Conservation (phyloP, 2,797 vertebrate species). For the Arctocebus calabarensis region DNA sequence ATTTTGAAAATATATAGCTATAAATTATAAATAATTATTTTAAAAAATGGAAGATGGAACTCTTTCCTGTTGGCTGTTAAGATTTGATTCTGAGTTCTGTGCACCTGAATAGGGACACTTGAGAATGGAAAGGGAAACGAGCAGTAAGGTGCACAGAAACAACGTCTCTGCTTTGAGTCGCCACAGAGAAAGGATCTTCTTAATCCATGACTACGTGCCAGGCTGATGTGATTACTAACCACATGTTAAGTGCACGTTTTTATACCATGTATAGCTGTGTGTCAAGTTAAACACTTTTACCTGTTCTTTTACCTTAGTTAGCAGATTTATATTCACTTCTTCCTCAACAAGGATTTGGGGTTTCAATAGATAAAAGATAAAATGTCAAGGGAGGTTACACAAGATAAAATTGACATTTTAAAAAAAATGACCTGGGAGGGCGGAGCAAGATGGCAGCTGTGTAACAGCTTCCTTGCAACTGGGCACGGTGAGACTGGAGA, state of each 20-base stretch:
- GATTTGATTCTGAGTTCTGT: neutral
- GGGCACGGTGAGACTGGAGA: too few species aligned
- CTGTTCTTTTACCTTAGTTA: slow-evolving; percentile 53
- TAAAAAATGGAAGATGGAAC: neutral
- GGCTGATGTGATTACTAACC: neutral
- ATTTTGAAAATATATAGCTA: slow-evolving; percentile 1
- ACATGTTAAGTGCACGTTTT: neutral
- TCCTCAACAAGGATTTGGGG: slow-evolving; percentile 39
- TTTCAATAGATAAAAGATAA: slow-evolving; percentile 49
- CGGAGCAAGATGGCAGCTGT: too few species aligned
- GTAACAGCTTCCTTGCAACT: too few species aligned
- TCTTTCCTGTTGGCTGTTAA: neutral
- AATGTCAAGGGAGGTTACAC: slow-evolving; percentile 3
- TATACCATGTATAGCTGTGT: neutral
- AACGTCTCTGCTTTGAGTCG: slow-evolving; percentile 34
- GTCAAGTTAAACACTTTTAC: slow-evolving; percentile 42
- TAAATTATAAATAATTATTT: slow-evolving; percentile 40
- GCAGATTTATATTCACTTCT: slow-evolving; percentile 53
- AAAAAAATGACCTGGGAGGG: slow-evolving; percentile 30
- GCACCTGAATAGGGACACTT: neutral
- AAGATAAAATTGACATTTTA: slow-evolving; percentile 52
- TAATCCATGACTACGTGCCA: slow-evolving; percentile 35
- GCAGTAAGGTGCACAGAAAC: slow-evolving; percentile 9
- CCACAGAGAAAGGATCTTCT: slow-evolving; percentile 47
- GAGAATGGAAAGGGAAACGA: neutral